Evolutionary conservation across 2,888 invertebrate species (phyloP).

Genomic region (Lamellibrachia columna): DNA sequence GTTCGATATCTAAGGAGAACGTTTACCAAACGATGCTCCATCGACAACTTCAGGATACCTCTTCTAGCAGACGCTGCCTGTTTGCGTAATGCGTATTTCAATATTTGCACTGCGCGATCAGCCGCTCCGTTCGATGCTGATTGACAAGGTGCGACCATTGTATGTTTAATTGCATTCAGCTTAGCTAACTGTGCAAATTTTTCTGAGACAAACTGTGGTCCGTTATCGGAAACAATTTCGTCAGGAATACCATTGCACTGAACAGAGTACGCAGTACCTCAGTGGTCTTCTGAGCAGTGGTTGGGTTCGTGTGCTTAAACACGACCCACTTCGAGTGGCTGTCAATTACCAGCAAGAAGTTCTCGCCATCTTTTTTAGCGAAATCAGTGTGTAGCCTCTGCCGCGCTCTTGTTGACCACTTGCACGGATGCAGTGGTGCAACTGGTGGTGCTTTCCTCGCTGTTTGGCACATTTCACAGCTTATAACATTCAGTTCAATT

Average conservation of each 20-base stretch:
- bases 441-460: neutral
- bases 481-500: neutral
- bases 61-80: no score
- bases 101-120: neutral
- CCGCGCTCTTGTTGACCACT: neutral
- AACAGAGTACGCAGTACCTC: slow-evolving; percentile 18
- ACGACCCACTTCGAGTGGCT: neutral
- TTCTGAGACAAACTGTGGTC: neutral
- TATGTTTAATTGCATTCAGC: neutral
- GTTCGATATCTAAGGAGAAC: no score
- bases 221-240: slow-evolving; percentile 20
- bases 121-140: slow-evolving; percentile 14
- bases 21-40: no score
- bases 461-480: neutral
- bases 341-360: neutral
- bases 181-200: neutral
- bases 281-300: neutral
- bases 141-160: slow-evolving; percentile 17
- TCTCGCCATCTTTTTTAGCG: neutral
- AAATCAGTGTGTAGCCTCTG: neutral
- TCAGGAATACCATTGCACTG: neutral
- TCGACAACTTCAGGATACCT: no score
- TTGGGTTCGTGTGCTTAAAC: neutral
- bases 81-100: neutral
- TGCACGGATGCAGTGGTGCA: slow-evolving; percentile 8